phyloP scores from a whole-genome alignment of 2,888 invertebrate species.

The Subacronicta megacephala region DNA sequence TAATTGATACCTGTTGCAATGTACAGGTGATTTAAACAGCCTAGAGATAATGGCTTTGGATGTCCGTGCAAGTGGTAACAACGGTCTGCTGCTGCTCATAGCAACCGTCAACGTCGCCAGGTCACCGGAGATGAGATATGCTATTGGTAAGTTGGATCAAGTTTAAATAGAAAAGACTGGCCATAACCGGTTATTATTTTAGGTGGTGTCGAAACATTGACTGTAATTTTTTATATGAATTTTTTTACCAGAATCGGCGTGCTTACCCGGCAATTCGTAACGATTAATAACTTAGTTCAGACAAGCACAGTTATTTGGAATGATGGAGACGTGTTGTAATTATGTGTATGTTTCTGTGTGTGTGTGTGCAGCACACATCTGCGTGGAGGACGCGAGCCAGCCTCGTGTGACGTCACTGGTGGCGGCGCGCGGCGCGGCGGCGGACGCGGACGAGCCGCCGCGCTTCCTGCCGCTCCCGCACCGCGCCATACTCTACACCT shows the following conservation, averaged over 20 bases:
- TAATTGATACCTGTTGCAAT: too few relatives aligned
- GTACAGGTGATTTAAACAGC: slow-evolving; percentile 89
- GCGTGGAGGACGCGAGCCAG: slow-evolving; percentile 63
- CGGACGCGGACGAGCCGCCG: slow-evolving; percentile 58
- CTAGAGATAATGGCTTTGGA: slow-evolving; percentile 94
- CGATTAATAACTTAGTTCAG: too few relatives aligned
- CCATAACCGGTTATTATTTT: too few relatives aligned
- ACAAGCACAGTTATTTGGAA: too few relatives aligned
- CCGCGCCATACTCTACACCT: slow-evolving; percentile 70
- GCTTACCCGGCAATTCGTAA: too few relatives aligned
- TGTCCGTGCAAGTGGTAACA: slow-evolving; percentile 91
- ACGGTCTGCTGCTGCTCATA: slow-evolving; percentile 91
- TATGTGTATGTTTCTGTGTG: too few relatives aligned
- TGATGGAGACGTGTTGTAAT: too few relatives aligned
- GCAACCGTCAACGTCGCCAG: slow-evolving; percentile 92
- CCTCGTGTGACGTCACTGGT: slow-evolving; percentile 74
- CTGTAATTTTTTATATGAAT: too few relatives aligned
- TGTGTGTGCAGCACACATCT: slow-evolving; percentile 69
- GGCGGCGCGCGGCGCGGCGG: slow-evolving; percentile 58
- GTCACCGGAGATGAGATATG: slow-evolving; percentile 92
- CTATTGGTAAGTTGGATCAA: slow-evolving; percentile 88
- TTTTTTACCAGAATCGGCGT: too few relatives aligned
- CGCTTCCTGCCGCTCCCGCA: slow-evolving; percentile 69
- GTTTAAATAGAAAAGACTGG: too few relatives aligned
- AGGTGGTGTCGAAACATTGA: too few relatives aligned